phyloP scores from a whole-genome alignment of 2,113 vertebrate species.

The Phalacrocorax pelagicus region DNA sequence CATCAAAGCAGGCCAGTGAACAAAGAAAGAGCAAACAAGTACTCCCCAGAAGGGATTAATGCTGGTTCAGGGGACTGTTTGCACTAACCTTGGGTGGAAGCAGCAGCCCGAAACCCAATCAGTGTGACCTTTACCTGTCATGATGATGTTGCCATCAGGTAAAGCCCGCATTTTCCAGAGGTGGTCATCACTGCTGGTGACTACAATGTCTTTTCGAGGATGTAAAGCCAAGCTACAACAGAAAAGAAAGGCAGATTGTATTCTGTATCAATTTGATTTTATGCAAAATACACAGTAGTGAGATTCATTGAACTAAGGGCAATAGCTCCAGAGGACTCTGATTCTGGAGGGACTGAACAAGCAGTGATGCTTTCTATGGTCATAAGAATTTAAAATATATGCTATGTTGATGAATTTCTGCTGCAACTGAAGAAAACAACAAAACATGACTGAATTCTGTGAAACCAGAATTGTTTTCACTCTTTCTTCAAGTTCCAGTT shows the following conservation, averaged over 20 bases:
- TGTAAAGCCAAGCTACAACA: conserved; percentile 68
- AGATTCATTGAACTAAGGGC: neutral
- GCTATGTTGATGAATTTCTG: neutral
- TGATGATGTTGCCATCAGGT: conserved; percentile 71
- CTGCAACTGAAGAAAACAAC: neutral
- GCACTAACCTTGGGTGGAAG: conserved; percentile 81
- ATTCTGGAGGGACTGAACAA: neutral
- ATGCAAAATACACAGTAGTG: neutral
- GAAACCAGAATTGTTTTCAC: neutral
- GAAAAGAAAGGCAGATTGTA: neutral
- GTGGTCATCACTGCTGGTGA: conserved; percentile 75
- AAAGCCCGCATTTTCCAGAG: conserved; percentile 80
- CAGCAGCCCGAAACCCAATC: conserved; percentile 83
- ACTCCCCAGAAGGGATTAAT: neutral
- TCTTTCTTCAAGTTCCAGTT: neutral
- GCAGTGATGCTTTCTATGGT: neutral
- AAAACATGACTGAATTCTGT: neutral
- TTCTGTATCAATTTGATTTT: neutral
- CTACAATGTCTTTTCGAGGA: conserved; percentile 65
- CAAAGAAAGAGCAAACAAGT: neutral
- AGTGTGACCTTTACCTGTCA: conserved; percentile 77
- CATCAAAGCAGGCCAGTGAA: conserved; percentile 10
- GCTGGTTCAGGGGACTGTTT: neutral
- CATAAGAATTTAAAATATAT: neutral
- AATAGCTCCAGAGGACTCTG: neutral